phyloP scores from a whole-genome alignment of 2,797 vertebrate species.

The Danio jaintianensis region DNA sequence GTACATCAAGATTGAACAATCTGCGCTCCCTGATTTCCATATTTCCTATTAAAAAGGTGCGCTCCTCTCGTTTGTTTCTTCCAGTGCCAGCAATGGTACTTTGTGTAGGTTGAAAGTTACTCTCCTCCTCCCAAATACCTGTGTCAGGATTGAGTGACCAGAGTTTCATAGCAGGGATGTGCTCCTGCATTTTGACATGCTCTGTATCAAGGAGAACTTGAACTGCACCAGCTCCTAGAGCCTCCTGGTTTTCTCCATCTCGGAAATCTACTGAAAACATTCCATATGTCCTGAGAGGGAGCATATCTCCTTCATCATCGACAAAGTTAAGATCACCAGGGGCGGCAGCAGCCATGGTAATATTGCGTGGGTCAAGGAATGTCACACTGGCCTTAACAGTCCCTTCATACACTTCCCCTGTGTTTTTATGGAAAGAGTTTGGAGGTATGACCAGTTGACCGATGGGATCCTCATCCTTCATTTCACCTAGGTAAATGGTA shows the following conservation, averaged over 20 bases:
- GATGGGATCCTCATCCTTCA: constrained; percentile 79
- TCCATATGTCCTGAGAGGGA: constrained; percentile 92
- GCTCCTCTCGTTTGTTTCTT: constrained; percentile 89
- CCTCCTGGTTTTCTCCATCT: constrained; percentile 79
- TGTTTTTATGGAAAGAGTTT: constrained; percentile 82
- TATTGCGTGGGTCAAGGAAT: constrained; percentile 92
- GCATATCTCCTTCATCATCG: constrained; percentile 85
- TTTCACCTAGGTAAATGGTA: constrained; percentile 85
- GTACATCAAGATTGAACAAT: constrained; percentile 96
- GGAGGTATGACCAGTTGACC: constrained; percentile 90
- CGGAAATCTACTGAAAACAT: constrained; percentile 96
- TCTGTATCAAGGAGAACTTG: constrained; percentile 86
- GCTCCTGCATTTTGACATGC: constrained; percentile 91
- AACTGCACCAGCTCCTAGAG: constrained; percentile 83
- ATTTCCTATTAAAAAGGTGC: constrained; percentile 94
- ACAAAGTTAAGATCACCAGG: constrained; percentile 93
- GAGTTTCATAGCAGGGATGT: constrained; percentile 88
- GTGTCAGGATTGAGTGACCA: constrained; percentile 94
- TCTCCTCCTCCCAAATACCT: constrained; percentile 94
- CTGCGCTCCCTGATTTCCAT: constrained; percentile 94
- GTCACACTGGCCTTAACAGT: constrained; percentile 92
- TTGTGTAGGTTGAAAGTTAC: constrained; percentile 73
- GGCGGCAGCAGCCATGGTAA: constrained; percentile 82
- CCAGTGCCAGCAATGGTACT: constrained; percentile 63
- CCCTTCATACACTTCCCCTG: constrained; percentile 86